A percentile compares a stretch with the other conserved stretches of the same genome.
phyloP scores from a whole-genome alignment of 1,140 invertebrate genomes.

The Odontomachus brunneus region DNA sequence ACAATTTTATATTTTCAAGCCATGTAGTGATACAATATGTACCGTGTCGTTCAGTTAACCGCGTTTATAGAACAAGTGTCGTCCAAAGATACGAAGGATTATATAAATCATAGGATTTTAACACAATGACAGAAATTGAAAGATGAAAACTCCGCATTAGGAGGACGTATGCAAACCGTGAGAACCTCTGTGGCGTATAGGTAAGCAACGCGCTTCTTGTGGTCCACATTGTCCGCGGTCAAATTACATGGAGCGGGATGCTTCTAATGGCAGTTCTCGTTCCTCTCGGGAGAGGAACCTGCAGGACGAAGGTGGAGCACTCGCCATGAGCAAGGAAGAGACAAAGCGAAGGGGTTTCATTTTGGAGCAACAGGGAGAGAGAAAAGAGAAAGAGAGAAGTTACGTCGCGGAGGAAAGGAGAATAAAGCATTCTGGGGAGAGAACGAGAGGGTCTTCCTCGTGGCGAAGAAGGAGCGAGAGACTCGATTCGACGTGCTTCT shows the following conservation, averaged over 20 bases:
- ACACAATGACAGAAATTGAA: neutral
- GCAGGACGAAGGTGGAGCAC: constrained; percentile 50
- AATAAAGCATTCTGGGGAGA: constrained; percentile 1
- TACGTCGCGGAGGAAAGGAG: constrained; percentile 24
- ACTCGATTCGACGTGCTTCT: constrained; percentile 50
- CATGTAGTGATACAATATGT: too few species aligned
- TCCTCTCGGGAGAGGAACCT: constrained; percentile 68
- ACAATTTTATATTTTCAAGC: neutral
- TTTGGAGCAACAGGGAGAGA: neutral
- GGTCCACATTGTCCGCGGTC: constrained; percentile 82
- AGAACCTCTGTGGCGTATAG: constrained; percentile 74
- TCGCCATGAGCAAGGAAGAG: constrained; percentile 40
- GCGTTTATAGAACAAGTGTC: neutral
- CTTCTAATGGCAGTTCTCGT: constrained; percentile 82
- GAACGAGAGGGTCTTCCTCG: constrained; percentile 22
- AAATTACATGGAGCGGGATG: constrained; percentile 83
- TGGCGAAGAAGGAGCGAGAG: constrained; percentile 44
- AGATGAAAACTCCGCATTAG: constrained; percentile 6
- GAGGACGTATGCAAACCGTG: constrained; percentile 52
- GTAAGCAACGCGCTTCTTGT: constrained; percentile 80
- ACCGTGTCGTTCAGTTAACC: neutral
- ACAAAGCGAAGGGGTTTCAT: constrained; percentile 14
- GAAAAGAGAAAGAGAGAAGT: constrained; percentile 22
- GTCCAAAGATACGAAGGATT: neutral
- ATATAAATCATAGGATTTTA: neutral